Conservation (phyloP, 1,140 invertebrate genomes). For the Dendroctonus ponderosae region DNA sequence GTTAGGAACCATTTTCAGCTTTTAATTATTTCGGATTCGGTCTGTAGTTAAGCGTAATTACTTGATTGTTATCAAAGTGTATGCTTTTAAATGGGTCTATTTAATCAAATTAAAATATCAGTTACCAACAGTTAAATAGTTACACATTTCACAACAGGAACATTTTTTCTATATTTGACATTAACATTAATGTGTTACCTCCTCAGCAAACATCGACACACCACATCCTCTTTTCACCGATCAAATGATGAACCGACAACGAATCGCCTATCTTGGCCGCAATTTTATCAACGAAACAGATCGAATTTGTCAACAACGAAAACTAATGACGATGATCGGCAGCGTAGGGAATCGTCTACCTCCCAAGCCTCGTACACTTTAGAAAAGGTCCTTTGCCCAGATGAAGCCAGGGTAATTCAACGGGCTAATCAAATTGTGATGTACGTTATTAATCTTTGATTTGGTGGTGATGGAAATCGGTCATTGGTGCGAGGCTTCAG, state of each 20-base stretch:
- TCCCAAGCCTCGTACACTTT: constrained; percentile 47
- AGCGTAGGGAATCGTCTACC: constrained; percentile 40
- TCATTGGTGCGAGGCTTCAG: too few relatives aligned
- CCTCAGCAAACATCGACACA: constrained; percentile 48
- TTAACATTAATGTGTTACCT: not conserved
- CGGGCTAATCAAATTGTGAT: constrained; percentile 80
- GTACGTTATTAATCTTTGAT: constrained; percentile 58
- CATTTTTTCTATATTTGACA: too few relatives aligned
- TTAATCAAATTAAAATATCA: too few relatives aligned
- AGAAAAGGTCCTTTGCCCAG: constrained; percentile 61
- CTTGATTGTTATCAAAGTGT: too few relatives aligned
- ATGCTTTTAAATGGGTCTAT: too few relatives aligned
- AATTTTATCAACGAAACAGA: constrained; percentile 47
- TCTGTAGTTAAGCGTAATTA: too few relatives aligned
- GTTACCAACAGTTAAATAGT: too few relatives aligned
- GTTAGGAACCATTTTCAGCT: too few relatives aligned
- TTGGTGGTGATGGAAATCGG: not conserved
- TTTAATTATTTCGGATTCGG: too few relatives aligned
- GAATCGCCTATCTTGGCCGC: constrained; percentile 48
- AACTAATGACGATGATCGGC: constrained; percentile 36
- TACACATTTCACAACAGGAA: too few relatives aligned
- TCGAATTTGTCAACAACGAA: not conserved
- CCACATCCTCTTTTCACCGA: constrained; percentile 27
- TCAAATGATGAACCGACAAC: constrained; percentile 39
- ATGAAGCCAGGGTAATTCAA: constrained; percentile 76